Percentiles rank a stretch among this genome's conserved stretches.
phyloP scores from a whole-genome alignment of 2,888 invertebrate genomes.

The Dicycla oo region DNA sequence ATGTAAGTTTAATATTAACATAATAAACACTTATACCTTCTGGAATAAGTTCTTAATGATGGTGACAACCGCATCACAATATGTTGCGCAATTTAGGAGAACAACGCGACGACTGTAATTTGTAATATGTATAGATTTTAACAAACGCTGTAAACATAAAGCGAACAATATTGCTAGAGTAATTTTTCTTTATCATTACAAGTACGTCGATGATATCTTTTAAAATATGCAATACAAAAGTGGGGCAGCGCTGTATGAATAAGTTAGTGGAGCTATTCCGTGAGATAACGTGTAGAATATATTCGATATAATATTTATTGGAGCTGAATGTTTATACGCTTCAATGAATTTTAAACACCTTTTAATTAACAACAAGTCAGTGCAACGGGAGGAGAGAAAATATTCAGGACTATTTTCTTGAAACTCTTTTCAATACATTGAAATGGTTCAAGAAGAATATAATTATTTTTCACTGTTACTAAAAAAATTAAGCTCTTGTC shows the following conservation, averaged over 20 bases:
- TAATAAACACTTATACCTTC: too few relatives aligned
- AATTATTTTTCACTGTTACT: neutral
- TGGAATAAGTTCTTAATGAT: too few relatives aligned
- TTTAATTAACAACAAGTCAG: conserved; percentile 32
- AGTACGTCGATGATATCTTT: conserved; percentile 60
- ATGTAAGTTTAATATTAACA: too few relatives aligned
- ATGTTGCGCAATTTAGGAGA: too few relatives aligned
- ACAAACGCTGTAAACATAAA: conserved; percentile 14
- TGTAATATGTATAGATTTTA: neutral
- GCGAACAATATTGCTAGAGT: conserved; percentile 39
- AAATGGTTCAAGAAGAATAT: neutral
- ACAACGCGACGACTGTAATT: too few relatives aligned
- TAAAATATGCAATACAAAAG: conserved; percentile 71
- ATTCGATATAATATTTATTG: conserved; percentile 64
- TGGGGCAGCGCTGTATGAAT: conserved; percentile 79
- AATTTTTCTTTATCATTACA: conserved; percentile 59
- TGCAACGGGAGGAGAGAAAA: neutral
- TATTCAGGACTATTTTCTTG: neutral
- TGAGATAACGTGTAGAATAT: conserved; percentile 62
- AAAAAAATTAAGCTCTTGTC: neutral
- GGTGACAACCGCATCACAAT: too few relatives aligned
- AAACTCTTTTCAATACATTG: neutral
- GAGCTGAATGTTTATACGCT: conserved; percentile 59
- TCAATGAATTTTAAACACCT: conserved; percentile 49
- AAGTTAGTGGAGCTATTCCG: conserved; percentile 69